Evolutionary conservation across 2,113 vertebrate genomes (phyloP), one percentile per base, ranked within the genome.

Genomic region (Elachura formosa): DNA sequence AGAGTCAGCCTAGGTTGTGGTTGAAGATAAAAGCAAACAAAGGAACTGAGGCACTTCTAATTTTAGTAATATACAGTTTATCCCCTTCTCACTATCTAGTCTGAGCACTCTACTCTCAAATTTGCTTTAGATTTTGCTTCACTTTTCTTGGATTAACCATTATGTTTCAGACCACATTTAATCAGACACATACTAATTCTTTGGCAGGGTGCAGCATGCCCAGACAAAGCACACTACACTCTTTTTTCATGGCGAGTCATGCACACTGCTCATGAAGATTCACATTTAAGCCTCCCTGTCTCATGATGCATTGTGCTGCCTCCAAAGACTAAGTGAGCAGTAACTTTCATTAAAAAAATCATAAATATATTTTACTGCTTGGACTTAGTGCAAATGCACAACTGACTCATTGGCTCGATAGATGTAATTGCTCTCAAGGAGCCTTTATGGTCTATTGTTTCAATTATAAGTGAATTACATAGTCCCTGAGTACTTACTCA

Each of bases 391-490:
- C 84, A 94, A 96, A 93, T 85, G 87, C 72, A 77, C 91, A 96
- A 90, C 95, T 80, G 82, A 95, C 91, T 97, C 43, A 21, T 93
- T 93, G 94, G 76, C 75, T 96, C 90, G 8, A 95, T 93, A 86
- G 91, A 91, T 85, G 87, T 95, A 97, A 96, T 97, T 95, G 93
- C 95, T 97, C 96, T 97, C 93, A 62, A 86, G 93, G 78, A 97
- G 78, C 91, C 90, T 95, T 96, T 96, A 93, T 94, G 68, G 91
- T 85, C 96, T 95, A 93, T 96, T 96, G 94, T 96, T 96, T 97
- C 96, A 95, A 96, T 97, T 97, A 96, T 94, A 95, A 95, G 95
- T 91, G 93, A 97, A 96, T 96, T 96, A 91, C 95, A 45, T 71
- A 94, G 93, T 97, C 78, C 87, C 91, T 17, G 31, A 91, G 93